Conservation (phyloP, 2,797 vertebrate species). For the Pseudochromis fuscus region DNA sequence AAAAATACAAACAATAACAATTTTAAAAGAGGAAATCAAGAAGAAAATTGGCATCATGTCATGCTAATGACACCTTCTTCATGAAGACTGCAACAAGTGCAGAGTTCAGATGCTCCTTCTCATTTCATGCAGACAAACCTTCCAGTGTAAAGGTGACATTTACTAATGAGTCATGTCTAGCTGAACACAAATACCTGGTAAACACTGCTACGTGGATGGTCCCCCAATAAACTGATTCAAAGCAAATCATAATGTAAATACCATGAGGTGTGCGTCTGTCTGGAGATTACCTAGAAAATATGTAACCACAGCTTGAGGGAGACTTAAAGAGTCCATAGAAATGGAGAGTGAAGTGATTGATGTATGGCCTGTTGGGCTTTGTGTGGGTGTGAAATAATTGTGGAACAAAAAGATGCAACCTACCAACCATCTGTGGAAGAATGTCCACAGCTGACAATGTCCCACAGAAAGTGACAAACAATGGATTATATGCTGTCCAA, state of each 20-base stretch:
- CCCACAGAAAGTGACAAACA: constrained; percentile 48
- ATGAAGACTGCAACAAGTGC: not conserved
- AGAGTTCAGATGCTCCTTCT: not conserved
- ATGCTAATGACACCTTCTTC: constrained; percentile 6
- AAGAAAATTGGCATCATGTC: not conserved
- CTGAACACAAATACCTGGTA: not conserved
- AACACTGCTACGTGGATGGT: not conserved
- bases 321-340: constrained; percentile 12
- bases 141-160: not conserved
- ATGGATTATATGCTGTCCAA: constrained; percentile 27
- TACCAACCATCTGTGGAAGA: constrained; percentile 73
- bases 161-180: not conserved
- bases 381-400: constrained; percentile 64
- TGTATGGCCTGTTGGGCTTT: constrained; percentile 30
- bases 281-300: not conserved
- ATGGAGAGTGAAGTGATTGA: constrained; percentile 32
- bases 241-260: not conserved
- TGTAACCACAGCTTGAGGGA: not conserved
- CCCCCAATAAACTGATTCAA: not conserved
- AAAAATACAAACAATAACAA: not conserved
- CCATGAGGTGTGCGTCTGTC: not conserved
- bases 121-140: not conserved
- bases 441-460: constrained; percentile 66
- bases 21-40: not conserved
- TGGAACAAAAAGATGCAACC: constrained; percentile 64